These are phyloP conservation scores for Chloroclysta siterata DNA, from an alignment of 2,888 invertebrate species.

Conservation along the genomic window DNA sequence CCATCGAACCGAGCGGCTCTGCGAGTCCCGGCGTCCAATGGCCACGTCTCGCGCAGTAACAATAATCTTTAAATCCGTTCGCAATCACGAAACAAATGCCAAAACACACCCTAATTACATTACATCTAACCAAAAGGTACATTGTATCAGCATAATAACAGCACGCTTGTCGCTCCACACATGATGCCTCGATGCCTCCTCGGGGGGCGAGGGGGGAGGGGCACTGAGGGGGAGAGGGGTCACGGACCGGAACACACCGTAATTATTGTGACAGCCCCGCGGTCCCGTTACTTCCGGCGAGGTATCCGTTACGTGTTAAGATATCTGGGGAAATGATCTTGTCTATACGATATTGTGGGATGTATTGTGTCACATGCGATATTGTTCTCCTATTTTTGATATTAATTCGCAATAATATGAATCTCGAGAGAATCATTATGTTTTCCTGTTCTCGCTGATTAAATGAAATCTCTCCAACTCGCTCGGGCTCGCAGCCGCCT, in stretches of 20 bases:
- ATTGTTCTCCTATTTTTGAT: background rate
- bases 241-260: slow-evolving; percentile 28
- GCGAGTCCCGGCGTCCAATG: no score
- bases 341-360: slow-evolving; percentile 1
- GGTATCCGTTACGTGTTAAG: slow-evolving; percentile 26
- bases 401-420: background rate
- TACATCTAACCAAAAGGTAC: slow-evolving; percentile 23
- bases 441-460: no score
- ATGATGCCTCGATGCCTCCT: background rate
- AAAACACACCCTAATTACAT: slow-evolving; percentile 24
- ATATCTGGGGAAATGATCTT: slow-evolving; percentile 23
- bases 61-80: no score
- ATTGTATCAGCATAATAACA: slow-evolving; percentile 26
- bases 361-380: background rate
- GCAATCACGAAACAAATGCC: slow-evolving; percentile 25
- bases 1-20: no score
- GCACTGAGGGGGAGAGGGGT: slow-evolving; percentile 3
- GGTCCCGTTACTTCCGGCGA: slow-evolving; percentile 5
- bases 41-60: no score
- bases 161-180: background rate
- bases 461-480: no score
- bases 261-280: slow-evolving; percentile 34
- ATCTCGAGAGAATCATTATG: background rate
- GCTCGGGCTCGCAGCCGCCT: no score
- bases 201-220: background rate